Conservation (phyloP, 2,797 vertebrate genomes). For the Melopsittacus undulatus region DNA sequence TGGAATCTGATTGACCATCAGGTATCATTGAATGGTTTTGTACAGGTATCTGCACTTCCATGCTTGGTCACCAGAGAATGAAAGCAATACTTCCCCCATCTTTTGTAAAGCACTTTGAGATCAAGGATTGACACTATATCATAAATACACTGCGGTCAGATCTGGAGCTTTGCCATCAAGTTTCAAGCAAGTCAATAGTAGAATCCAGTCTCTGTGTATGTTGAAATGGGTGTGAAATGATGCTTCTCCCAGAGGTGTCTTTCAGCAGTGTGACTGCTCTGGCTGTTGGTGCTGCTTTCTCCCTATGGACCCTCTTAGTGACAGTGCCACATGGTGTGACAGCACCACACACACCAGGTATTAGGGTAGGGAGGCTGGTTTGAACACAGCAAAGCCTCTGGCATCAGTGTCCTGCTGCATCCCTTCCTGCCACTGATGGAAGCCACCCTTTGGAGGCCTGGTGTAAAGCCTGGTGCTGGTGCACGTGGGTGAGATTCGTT, state of each 20-base stretch:
- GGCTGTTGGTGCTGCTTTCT: not conserved
- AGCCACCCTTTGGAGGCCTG: conserved; percentile 70
- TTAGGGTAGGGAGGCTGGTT: conserved; percentile 56
- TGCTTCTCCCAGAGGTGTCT: not conserved
- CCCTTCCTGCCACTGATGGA: not conserved
- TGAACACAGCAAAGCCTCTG: not conserved
- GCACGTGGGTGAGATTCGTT: conserved; percentile 90
- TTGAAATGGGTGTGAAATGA: not conserved
- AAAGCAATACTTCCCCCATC: not conserved
- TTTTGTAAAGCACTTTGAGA: conserved; percentile 70
- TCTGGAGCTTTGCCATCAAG: not conserved
- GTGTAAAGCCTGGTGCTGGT: conserved; percentile 78
- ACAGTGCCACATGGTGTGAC: not conserved
- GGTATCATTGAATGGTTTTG: not conserved
- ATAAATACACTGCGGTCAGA: not conserved
- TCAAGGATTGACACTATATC: not conserved
- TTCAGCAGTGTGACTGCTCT: not conserved
- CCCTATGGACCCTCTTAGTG: not conserved
- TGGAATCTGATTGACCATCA: not conserved
- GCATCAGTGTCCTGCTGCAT: not conserved
- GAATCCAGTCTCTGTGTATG: not conserved
- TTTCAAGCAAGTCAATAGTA: not conserved
- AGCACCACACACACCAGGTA: conserved; percentile 45
- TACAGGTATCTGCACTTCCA: not conserved
- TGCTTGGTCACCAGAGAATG: not conserved